Conservation (phyloP, 2,113 vertebrate species). For the Gila orcuttii region DNA sequence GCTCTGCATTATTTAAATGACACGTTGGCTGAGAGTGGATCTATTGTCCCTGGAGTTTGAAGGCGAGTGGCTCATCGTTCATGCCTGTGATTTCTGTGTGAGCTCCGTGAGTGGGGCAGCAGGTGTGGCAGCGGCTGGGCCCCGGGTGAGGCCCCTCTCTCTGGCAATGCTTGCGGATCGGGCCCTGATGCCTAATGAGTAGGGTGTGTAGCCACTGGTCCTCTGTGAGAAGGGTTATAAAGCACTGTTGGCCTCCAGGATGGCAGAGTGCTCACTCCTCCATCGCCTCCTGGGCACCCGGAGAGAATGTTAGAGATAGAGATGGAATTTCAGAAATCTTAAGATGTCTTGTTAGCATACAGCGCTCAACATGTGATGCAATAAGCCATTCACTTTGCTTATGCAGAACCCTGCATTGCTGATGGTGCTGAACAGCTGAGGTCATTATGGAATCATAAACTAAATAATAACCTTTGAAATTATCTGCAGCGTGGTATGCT, state of each 20-base stretch:
- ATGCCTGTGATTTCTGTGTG: slow-evolving; percentile 57
- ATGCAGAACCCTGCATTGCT: slow-evolving; percentile 54
- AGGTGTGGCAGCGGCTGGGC: slow-evolving; percentile 71
- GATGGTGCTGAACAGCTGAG: slow-evolving; percentile 41
- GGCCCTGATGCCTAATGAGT: slow-evolving; percentile 54
- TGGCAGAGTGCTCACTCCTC: slow-evolving; percentile 78
- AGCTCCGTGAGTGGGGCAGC: slow-evolving; percentile 67
- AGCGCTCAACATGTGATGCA: slow-evolving; percentile 27
- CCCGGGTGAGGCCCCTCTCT: slow-evolving; percentile 64
- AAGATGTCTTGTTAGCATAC: slow-evolving; percentile 19
- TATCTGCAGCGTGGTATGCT: neutral
- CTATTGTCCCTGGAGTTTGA: slow-evolving; percentile 71
- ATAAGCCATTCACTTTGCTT: slow-evolving; percentile 46
- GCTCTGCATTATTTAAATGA: slow-evolving; percentile 72
- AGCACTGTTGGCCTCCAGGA: slow-evolving; percentile 74
- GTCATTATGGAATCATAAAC: slow-evolving; percentile 48
- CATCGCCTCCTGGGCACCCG: slow-evolving; percentile 66
- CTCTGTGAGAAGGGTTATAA: slow-evolving; percentile 76
- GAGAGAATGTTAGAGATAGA: slow-evolving; percentile 49
- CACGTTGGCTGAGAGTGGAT: slow-evolving; percentile 63
- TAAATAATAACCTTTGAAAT: slow-evolving; percentile 51
- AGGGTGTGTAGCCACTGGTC: slow-evolving; percentile 60
- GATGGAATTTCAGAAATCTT: neutral
- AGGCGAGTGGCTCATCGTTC: slow-evolving; percentile 71
- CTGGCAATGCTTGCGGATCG: slow-evolving; percentile 63